Conservation (phyloP, 1,140 invertebrate species). For the Sycophila sp. region DNA sequence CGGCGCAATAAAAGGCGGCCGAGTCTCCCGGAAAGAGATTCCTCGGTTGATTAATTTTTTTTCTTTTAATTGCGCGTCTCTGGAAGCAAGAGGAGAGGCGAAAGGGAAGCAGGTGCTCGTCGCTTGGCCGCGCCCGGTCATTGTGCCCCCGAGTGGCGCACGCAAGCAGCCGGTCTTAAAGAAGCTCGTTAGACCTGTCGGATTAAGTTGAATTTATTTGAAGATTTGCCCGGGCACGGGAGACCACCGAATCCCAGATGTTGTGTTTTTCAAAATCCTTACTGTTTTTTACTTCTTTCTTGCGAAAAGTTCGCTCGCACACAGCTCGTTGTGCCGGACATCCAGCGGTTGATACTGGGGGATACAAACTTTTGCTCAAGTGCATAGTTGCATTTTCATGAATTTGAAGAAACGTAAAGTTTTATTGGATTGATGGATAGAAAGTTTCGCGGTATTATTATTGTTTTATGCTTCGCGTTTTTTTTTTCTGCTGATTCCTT, state of each 20-base stretch:
- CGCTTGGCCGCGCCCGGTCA: background rate
- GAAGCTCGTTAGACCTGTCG: slow-evolving; percentile 28
- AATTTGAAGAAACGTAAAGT: too few relatives aligned
- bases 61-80: slow-evolving; percentile 1
- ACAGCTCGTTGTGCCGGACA: background rate
- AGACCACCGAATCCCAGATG: too few relatives aligned
- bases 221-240: background rate
- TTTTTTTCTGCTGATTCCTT: too few relatives aligned
- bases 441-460: too few relatives aligned
- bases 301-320: background rate
- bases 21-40: background rate
- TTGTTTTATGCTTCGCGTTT: too few relatives aligned
- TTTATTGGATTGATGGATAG: too few relatives aligned
- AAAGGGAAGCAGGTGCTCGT: background rate
- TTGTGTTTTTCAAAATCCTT: slow-evolving; percentile 13
- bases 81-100: background rate
- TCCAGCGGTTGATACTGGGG: too few relatives aligned
- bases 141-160: background rate
- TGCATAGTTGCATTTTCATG: too few relatives aligned
- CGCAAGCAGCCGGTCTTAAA: background rate
- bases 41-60: slow-evolving; percentile 23
- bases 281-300: background rate
- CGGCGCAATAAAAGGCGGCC: background rate
- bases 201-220: slow-evolving; percentile 28
- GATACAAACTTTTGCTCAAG: background rate